Conservation (phyloP, 1,140 invertebrate species). For the Cyrtorhinus lividipennis region DNA sequence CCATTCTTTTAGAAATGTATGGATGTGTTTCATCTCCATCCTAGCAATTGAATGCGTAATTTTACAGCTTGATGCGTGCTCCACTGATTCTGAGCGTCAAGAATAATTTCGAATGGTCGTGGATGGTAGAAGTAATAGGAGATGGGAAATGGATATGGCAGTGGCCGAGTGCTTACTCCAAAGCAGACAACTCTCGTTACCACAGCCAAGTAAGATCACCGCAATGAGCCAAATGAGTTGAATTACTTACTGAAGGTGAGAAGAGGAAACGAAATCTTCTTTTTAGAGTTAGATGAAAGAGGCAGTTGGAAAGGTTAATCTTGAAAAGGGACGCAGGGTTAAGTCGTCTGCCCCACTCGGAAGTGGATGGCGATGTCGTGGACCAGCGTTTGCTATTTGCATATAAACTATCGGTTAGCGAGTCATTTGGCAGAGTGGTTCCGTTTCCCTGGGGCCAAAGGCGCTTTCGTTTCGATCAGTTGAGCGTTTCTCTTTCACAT, state of each 20-base stretch:
- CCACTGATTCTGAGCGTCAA: no score
- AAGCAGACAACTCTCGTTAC: no score
- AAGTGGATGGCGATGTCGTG: background rate
- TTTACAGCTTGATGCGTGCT: no score
- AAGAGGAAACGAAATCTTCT: background rate
- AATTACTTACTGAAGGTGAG: background rate
- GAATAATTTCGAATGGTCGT: no score
- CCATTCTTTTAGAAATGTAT: no score
- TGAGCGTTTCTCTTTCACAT: background rate
- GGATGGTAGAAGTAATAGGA: no score
- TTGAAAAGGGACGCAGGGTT: background rate
- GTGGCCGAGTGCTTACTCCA: no score
- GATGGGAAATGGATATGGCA: no score
- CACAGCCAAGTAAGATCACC: no score
- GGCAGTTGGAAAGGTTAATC: background rate
- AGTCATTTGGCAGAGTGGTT: constrained; percentile 1
- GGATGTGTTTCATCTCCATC: no score
- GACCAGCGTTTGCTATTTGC: background rate
- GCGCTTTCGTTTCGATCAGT: background rate
- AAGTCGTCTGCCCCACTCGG: background rate
- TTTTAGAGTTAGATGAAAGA: background rate
- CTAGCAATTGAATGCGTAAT: no score
- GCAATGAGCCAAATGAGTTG: no score
- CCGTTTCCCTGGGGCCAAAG: background rate
- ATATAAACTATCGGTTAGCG: background rate